Evolutionary conservation across 2,113 vertebrate genomes (phyloP).

Genomic region (Saccopteryx leptura): DNA sequence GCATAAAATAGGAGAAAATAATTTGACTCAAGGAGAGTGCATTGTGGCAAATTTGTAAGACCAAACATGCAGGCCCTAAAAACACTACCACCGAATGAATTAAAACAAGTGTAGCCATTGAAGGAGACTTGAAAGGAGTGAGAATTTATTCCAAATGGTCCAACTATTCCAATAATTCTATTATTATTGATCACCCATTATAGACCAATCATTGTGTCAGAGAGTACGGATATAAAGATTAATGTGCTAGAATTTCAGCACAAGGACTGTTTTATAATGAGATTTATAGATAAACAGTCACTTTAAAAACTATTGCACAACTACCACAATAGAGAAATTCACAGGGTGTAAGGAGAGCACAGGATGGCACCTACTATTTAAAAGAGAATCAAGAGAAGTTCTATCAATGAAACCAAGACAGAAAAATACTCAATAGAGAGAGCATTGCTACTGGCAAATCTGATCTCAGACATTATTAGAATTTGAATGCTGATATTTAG

Average conservation of each 20-base stretch:
- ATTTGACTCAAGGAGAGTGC: background rate
- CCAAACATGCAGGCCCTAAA: background rate
- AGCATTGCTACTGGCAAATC: background rate
- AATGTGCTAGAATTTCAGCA: background rate
- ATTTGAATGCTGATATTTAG: constrained; percentile 13
- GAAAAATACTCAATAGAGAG: background rate
- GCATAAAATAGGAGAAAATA: background rate
- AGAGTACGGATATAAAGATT: background rate
- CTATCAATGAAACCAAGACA: background rate
- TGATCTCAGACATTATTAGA: constrained; percentile 37
- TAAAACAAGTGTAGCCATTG: background rate
- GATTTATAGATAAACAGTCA: background rate
- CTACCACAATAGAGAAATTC: background rate
- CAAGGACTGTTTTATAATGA: background rate
- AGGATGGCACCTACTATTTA: background rate
- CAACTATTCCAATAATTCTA: background rate
- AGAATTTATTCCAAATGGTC: background rate
- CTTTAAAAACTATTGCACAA: background rate
- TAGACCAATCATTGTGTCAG: background rate
- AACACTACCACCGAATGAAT: background rate
- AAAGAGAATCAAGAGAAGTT: background rate
- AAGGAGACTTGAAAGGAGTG: background rate
- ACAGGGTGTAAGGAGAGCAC: background rate
- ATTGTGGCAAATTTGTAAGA: background rate
- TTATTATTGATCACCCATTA: background rate